phyloP scores from a whole-genome alignment of 2,113 vertebrate genomes.

The Junco hyemalis region DNA sequence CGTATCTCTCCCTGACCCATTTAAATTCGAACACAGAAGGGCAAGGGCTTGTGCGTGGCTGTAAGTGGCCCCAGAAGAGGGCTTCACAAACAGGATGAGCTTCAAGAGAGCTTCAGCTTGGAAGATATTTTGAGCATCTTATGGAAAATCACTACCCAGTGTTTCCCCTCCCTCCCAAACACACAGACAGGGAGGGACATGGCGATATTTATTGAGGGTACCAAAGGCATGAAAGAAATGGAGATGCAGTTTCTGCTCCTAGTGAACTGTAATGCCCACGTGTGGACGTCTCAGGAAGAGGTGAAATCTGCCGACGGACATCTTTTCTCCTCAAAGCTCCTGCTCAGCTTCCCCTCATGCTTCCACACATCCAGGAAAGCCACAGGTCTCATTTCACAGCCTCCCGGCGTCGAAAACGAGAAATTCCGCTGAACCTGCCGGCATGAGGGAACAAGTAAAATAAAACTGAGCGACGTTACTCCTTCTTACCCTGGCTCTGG shows the following conservation, averaged over 20 bases:
- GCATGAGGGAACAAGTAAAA: not conserved
- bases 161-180: not conserved
- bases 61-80: not conserved
- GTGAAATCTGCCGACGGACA: not conserved
- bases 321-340: not conserved
- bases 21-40: not conserved
- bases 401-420: not conserved
- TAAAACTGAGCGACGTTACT: not conserved
- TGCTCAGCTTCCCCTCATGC: not conserved
- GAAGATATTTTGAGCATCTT: not conserved
- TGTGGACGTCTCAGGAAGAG: not conserved
- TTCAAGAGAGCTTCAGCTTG: not conserved
- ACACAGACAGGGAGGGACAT: fast-evolving
- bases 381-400: not conserved
- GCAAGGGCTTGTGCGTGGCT: fast-evolving
- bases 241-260: not conserved
- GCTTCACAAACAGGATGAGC: fast-evolving
- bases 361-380: not conserved
- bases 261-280: not conserved
- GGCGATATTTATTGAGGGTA: not conserved
- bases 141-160: not conserved
- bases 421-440: not conserved
- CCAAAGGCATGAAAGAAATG: not conserved
- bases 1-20: not conserved
- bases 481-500: not conserved